Evolutionary conservation across 2,113 vertebrate genomes (phyloP), one percentile per base, ranked within the genome.

Genomic region (Alexandromys fortis): DNA sequence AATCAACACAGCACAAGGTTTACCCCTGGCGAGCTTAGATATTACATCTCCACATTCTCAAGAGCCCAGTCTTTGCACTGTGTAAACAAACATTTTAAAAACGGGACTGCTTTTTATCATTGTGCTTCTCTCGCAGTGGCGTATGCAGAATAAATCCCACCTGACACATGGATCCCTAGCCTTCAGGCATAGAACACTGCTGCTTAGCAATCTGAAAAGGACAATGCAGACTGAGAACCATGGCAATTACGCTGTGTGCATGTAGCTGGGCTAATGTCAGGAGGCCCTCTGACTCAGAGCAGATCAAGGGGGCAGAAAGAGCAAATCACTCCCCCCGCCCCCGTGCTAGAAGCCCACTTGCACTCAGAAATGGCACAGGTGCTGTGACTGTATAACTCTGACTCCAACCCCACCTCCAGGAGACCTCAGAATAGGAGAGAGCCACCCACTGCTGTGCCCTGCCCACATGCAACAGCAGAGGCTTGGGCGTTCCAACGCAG

Each of bases 351-450:
- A 95, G 75, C 76, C 52, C 33, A 35, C 79, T 68, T 55, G 76
- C 38, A 76, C 67, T 91, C 95, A 86, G 13, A 89, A 95, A 91
- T 33, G 83, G 63, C 87, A 89, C 49, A 87, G 92, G 68, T 52
- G 75, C 78, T 72, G 26, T 58, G 86, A 96, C 68, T 17, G 35
- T 12, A 11, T 10, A 63, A 79, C 93, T 82, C 85, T 38, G 72
- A 77, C 63, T 89, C 52, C 92, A 96, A 55, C 14, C 67, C 94
- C 83, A 94, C 73, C 68, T 86, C 90, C 13, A 2, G 87, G 58
- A 95, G 63, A 22, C 68, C 96, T 96, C 86, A 33, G 95, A 96
- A 97, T 85, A 95, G 95, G 86, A 96, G 75, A 93, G 88, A 90
- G 91, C 92, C 73, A 47, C 96, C 95, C 90, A 96, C 94, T 28